Conservation (phyloP, 2,888 invertebrate genomes). For the Xestia c-nigrum region DNA sequence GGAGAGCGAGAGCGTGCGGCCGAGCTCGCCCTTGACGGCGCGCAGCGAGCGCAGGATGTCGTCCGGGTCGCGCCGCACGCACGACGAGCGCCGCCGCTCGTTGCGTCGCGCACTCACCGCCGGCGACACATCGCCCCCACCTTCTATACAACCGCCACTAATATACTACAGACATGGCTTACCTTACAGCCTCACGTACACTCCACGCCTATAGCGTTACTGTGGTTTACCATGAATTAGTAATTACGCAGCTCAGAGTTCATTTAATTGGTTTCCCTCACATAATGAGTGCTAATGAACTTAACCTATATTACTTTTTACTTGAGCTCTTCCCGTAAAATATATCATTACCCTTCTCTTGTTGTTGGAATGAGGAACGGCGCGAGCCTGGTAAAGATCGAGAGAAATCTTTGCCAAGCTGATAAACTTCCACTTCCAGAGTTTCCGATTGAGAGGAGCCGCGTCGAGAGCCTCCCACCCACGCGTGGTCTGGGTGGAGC, state of each 20-base stretch:
- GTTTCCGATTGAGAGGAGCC: constrained; percentile 98
- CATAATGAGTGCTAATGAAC: constrained; percentile 10
- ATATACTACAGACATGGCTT: constrained; percentile 51
- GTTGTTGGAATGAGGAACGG: constrained; percentile 95
- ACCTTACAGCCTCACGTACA: background rate
- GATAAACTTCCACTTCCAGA: constrained; percentile 95
- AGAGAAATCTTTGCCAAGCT: constrained; percentile 96
- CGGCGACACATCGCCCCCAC: constrained; percentile 75
- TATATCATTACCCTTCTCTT: constrained; percentile 89
- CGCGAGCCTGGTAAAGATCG: constrained; percentile 96
- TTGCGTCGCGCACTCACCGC: constrained; percentile 80
- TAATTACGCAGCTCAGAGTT: constrained; percentile 15
- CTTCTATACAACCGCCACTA: constrained; percentile 73
- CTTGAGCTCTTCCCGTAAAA: constrained; percentile 28
- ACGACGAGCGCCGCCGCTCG: constrained; percentile 95
- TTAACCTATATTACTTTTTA: background rate
- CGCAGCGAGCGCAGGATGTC: constrained; percentile 95
- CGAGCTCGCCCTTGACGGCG: constrained; percentile 95
- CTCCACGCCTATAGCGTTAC: constrained; percentile 5
- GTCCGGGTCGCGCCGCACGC: constrained; percentile 95
- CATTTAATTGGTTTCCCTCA: background rate
- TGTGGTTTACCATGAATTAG: background rate
- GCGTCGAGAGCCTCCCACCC: constrained; percentile 94
- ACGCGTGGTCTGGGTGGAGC: constrained; percentile 96
- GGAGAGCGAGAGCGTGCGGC: constrained; percentile 95